A percentile compares a stretch with the other conserved stretches of the same genome.
Evolutionary conservation across 2,797 vertebrate genomes (phyloP).

Genomic region (Gallirallus australis): DNA sequence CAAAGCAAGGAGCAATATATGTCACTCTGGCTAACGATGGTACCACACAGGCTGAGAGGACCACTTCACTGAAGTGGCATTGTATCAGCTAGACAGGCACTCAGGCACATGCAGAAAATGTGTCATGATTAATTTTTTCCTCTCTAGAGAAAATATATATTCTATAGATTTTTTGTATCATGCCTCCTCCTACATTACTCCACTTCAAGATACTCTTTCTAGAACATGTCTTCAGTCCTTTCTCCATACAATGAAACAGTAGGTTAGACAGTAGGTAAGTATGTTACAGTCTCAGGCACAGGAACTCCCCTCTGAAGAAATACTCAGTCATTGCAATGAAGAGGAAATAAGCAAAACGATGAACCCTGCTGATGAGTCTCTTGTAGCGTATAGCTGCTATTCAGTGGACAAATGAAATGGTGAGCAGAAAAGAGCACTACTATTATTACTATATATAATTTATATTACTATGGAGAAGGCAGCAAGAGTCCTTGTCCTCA

Average conservation of each 20-base stretch:
- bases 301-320: not conserved
- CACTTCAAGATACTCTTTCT: not conserved
- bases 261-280: not conserved
- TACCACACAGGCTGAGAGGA: conserved; percentile 27
- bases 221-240: not conserved
- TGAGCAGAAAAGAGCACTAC: not conserved
- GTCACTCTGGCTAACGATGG: not conserved
- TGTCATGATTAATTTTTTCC: not conserved
- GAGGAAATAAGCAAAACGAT: not conserved
- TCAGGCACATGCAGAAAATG: not conserved
- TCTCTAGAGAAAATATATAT: not conserved
- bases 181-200: not conserved
- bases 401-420: not conserved
- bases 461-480: not conserved
- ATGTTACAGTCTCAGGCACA: not conserved
- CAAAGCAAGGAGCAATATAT: conserved; percentile 17
- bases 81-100: not conserved
- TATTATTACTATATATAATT: not conserved
- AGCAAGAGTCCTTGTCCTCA: not conserved
- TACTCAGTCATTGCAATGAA: not conserved
- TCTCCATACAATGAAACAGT: not conserved
- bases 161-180: not conserved
- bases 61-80: conserved; percentile 51
- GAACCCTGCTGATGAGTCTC: not conserved
- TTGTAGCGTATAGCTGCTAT: not conserved